Base-by-base conservation (phyloP, 2,113 vertebrate genomes). In the Zootoca vivipara region DNA sequence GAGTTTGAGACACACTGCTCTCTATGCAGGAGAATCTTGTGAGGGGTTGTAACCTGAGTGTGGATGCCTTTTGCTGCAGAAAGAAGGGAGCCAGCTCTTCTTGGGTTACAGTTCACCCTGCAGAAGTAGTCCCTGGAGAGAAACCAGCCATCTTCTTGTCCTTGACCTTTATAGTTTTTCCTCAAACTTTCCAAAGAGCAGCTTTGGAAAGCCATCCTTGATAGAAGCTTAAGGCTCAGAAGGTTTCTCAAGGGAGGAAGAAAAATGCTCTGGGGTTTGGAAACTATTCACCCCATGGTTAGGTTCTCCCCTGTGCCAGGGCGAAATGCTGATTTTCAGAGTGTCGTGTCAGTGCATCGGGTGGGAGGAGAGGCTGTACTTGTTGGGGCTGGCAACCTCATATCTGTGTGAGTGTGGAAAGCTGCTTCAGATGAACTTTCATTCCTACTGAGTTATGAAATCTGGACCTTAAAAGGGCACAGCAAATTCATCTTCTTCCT, bases 401-500 rank as follows among this genome's bases (percentile, higher is more conserved):
- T 93, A 65, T 26, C 62, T 75, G 1, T 91, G 90, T 89, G 35
- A 10, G 73, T 80, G 85, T 83, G 89, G 87, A 91, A 84, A 79
- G 56, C 56, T 75, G 33, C 26, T 92, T 92, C 90, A 92, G 65
- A 28, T 90, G 67, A 86, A 93, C 84, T 87, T 92, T 69, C 78
- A n/a, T 46, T 86, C 46, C 78, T 78, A 40, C 74, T 77, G 52
- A 86, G 82, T 90, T 88, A 64, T 87, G 90, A 91, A 87, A 89
- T 80, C 62, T 79, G 79, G 42, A 69, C 72, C 64, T 38, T 93
- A 69, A 22, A 77, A 70, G 46, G 80, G 85, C 84, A 93, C 87
- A 72, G 80, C 79, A n/a, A 81, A 78, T 89, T 89, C 64, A 93
- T 8, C 2, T 90, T 92, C 93, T 74, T 93, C 33, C 79, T 88